Conservation (phyloP, 2,113 vertebrate species). For the Pygoscelis antarcticus region DNA sequence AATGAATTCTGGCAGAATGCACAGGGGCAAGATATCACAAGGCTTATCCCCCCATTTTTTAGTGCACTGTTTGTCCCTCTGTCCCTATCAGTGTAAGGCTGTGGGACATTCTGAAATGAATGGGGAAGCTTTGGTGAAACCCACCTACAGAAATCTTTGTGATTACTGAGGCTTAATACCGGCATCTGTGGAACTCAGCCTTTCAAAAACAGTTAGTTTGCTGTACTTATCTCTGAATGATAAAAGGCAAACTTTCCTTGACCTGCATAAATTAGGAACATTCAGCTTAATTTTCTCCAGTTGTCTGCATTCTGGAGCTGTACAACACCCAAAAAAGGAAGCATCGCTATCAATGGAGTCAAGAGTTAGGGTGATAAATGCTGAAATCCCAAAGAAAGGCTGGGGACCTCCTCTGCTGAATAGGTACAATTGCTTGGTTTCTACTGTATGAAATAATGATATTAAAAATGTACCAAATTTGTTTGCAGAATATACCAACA, state of each 20-base stretch:
- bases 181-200: not conserved
- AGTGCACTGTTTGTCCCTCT: not conserved
- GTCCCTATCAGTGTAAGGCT: not conserved
- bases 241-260: conserved; percentile 61
- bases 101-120: not conserved
- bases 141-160: not conserved
- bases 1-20: not conserved
- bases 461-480: not conserved
- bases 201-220: not conserved
- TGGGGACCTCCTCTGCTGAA: not conserved
- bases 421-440: not conserved
- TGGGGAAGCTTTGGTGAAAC: not conserved
- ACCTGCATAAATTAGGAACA: conserved; percentile 46
- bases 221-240: not conserved
- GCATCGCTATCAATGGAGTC: not conserved
- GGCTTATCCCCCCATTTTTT: not conserved
- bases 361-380: not conserved
- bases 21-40: not conserved
- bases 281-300: conserved; percentile 23
- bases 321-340: conserved; percentile 30
- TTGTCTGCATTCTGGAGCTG: conserved; percentile 31
- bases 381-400: not conserved
- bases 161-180: not conserved
- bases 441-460: not conserved
- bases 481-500: not conserved